Evolutionary conservation across 2,113 vertebrate species (phyloP), one percentile per base, ranked within the genome.

Genomic region (Oryzias javanicus): DNA sequence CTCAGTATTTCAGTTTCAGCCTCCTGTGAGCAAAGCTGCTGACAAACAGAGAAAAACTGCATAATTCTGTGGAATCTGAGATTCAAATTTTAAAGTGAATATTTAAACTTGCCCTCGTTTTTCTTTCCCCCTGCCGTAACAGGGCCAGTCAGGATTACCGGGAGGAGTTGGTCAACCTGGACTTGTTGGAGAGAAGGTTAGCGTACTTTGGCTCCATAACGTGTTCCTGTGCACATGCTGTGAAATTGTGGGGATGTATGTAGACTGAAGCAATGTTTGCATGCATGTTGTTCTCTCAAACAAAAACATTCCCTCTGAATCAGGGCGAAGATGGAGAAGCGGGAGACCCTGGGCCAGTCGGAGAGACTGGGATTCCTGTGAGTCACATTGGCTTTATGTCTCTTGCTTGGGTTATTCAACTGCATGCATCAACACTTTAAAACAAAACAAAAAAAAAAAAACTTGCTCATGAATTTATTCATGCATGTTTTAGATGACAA

Each of bases 321-420:
- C 70, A 98, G 95, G 96, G 96, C 51, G 95, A 98, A n/a, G 87
- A 92, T 1, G 96, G 96, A 1, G 93, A 96, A 42, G 88, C 91
- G 8, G 96, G 96, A 62, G 90, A 92, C 52, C 93, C 93, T 0
- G 96, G 96, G 49, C 54, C 78, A 14, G 80, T 76, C 0, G 96
- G 96, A 62, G 74, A 92, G 60, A 60, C 83, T 0, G 96, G 96
- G 4, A 56, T 45, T 8, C 58, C 82, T 10, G 96, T 96, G 78
- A 95, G 95, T 93, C 55, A n/a, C 1, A 5, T 52, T 54, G 25
- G 22, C n/a, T 64, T 40, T 4, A 42, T 59, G 35, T 42, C n/a
- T 29, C 14, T 1, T 41, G 50, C 41, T 47, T 49, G 1, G 44
- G 15, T 61, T 41, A 5, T 4, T 58, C 5, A 55, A 49, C 10